Percentiles rank a stretch among this genome's conserved stretches.
Evolutionary conservation across 30 jellyfish, hydroid and myxozoan species (phyloP).

Genomic region (Morbakka virulenta): DNA sequence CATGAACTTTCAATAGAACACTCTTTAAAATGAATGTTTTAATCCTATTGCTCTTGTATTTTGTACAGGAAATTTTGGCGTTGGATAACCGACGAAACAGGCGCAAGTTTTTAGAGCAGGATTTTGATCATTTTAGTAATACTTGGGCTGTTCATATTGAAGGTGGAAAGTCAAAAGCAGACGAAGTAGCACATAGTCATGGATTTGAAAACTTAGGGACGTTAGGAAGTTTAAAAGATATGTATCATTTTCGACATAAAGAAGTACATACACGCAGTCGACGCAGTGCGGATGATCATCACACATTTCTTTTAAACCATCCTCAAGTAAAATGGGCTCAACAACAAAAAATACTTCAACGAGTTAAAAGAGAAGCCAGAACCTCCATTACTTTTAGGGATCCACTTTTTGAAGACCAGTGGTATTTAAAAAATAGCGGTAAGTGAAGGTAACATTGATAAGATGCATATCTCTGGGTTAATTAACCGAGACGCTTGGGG

Average conservation of each 20-base stretch:
- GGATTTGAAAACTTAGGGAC: conserved; percentile 65
- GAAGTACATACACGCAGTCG: conserved; percentile 42
- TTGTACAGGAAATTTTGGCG: no score
- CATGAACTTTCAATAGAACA: no score
- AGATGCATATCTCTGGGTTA: no score
- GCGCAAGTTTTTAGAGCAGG: no score
- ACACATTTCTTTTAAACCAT: conserved; percentile 38
- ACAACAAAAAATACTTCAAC: conserved; percentile 70
- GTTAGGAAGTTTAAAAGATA: conserved; percentile 64
- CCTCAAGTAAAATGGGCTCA: conserved; percentile 78
- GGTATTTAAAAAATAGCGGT: conserved; percentile 92
- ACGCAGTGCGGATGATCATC: conserved; percentile 79
- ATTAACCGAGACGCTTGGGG: background rate
- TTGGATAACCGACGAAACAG: no score
- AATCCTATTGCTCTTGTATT: no score
- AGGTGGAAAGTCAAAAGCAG: conserved; percentile 73
- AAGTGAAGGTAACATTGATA: no score
- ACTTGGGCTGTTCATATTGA: conserved; percentile 82
- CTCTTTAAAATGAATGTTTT: no score
- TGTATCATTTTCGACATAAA: conserved; percentile 60
- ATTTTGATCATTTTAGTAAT: no score
- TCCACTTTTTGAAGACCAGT: conserved; percentile 80
- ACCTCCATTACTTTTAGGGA: conserved; percentile 72
- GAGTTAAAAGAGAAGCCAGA: conserved; percentile 66
- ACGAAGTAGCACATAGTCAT: conserved; percentile 69